A percentile compares a stretch with the other conserved stretches of the same genome.
Evolutionary conservation across 1,140 invertebrate species (phyloP).

Genomic region (Akabosia matsudoensis): DNA sequence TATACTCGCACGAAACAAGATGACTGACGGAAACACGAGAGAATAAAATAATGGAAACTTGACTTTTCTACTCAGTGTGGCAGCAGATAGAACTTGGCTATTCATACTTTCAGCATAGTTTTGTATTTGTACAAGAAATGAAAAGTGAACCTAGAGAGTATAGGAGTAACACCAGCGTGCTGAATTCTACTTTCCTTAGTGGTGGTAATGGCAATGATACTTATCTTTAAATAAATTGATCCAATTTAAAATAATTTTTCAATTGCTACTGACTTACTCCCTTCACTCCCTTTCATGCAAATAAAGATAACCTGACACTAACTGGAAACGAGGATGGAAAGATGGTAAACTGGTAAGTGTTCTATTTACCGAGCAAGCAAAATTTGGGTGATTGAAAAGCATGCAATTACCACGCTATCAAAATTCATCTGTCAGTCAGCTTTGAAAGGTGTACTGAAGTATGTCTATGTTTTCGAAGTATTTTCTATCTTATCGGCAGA

Average conservation of each 20-base stretch:
- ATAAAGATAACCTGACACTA: not conserved
- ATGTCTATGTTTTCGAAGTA: no score
- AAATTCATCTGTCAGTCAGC: not conserved
- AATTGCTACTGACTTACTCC: not conserved
- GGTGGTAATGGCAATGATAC: not conserved
- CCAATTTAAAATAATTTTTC: not conserved
- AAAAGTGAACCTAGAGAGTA: no score
- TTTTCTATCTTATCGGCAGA: no score
- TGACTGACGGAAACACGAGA: not conserved
- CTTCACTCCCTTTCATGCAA: not conserved
- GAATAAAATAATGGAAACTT: no score
- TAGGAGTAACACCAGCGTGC: no score
- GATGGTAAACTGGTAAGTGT: not conserved
- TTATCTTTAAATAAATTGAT: not conserved
- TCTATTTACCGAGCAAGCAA: not conserved
- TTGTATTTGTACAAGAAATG: no score
- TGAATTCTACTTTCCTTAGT: not conserved
- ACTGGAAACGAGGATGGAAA: no score
- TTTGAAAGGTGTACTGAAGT: no score
- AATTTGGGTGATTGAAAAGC: not conserved
- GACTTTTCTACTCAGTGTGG: no score
- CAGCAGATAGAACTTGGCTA: no score
- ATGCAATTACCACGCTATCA: not conserved
- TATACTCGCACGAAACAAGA: not conserved
- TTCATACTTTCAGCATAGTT: no score